Base-by-base conservation (phyloP, 2,888 invertebrate species). In the Priocnemis perturbator region DNA sequence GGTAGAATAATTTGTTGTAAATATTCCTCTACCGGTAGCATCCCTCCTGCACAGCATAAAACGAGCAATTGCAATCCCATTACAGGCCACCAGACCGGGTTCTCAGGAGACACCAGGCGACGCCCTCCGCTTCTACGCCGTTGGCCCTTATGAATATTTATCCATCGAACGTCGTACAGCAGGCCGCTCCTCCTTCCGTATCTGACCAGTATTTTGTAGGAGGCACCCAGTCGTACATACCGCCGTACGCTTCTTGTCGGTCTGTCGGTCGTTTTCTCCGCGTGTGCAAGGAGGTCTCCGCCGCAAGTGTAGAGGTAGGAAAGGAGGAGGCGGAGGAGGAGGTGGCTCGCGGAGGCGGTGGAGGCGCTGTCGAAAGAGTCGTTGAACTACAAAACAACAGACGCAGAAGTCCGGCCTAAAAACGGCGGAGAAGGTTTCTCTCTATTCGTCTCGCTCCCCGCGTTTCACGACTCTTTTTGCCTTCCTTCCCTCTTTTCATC, bases 361-460 rank as follows among this genome's bases (percentile, higher is more conserved):
- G 67, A 70, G 63, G 69, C 60, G 67, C 61, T 37, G 55, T 66
- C 69, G 61, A 77, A 76, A 73, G 77, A 76, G 81, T 81, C 83
- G 74, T 77, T 83, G 83, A 83, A 83, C 82, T 81, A 80, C 76
- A 76, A 78, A 83, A 81, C 74, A 77, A 81, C 74, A 71, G 81
- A 70, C 69, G 69, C 55, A 53, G 66, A 66, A 74, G 75, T 56
- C 65, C 79, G 71, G 78, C 74, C 80, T 82, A 81, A 83, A 83
- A 83, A 83, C 83, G 66, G 73, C 72, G 72, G 57, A 68, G 65
- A 68, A 76, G 69, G 64, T 65, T 67, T 62, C 37, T 37, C 37
- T 37, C 37, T 37, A 37, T 37, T 37, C 37, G 37, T 11, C 23
- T 23, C 73, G 65, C 73, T 78, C 73, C 60, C 55, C 65, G 59